Base-by-base conservation (phyloP, 2,797 vertebrate genomes). In the Fistularia tabacaria region DNA sequence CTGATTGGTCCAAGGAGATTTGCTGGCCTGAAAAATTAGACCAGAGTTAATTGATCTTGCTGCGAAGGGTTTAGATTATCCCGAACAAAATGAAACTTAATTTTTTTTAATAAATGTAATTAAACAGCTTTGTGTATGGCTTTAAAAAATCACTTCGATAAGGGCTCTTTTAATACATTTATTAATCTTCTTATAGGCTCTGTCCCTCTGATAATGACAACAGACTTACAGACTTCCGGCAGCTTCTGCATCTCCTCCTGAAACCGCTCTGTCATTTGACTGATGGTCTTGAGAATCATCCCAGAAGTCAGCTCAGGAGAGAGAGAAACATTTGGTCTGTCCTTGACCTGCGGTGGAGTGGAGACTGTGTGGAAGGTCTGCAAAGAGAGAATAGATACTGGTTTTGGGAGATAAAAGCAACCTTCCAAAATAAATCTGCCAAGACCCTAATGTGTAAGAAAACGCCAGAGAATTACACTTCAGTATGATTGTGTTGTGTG, bases 211-310 rank as follows among this genome's bases (percentile, higher is more conserved):
- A 13, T n/a, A 44, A 10, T 48, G 3, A 50, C 8, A 10, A 40
- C 39, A 39, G 40, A 79, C 86, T 82, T 67, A 91, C 88, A 85
- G 59, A 62, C 42, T 59, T 83, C 77, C 0, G 82, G 74, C 7
- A 92, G 76, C 56, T 60, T 86, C 7, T 36, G 55, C 49, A 91
- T 53, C 14, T 87, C 80, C 3, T 86, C 81, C 59, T 85, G 69
- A 48, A 87, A 46, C 12, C 39, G 68, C 12, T 85, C 84, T 51
- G 85, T 51, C 59, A 74, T 73, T 12, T 83, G 69, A 68, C 49
- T 85, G 66, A 89, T 48, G 10, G 68, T 77, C 42, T 46, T 76
- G 57, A 89, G 68, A 12, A 88, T 58, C 8, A 39, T 50, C 6
- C 85, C 86, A 4, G 88, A 80, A 8, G 61, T 79, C 37, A 82